These are phyloP conservation scores for Macaria liturata DNA, from an alignment of 2,888 invertebrate genomes.

Conservation along the genomic window DNA sequence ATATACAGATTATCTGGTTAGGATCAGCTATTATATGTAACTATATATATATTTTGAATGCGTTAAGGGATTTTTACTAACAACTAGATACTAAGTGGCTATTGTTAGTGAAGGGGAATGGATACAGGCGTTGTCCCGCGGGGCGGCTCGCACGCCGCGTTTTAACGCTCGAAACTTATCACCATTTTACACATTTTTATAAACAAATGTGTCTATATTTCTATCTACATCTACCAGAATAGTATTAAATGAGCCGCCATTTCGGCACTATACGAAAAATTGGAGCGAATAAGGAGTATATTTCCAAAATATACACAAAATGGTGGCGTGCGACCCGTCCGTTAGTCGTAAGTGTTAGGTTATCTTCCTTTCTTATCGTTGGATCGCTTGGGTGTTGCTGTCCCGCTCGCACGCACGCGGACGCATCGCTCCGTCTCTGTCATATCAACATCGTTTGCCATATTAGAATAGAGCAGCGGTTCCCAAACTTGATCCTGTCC, in stretches of 20 bases:
- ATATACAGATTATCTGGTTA: constrained; percentile 68
- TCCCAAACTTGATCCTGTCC: no score
- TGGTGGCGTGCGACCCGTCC: constrained; percentile 21
- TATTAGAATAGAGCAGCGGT: constrained; percentile 55
- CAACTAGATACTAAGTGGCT: constrained; percentile 74
- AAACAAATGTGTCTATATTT: no score
- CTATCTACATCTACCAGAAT: no score
- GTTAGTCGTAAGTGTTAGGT: constrained; percentile 52
- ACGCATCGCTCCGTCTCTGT: constrained; percentile 53
- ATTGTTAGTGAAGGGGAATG: constrained; percentile 63
- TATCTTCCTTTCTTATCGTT: constrained; percentile 39
- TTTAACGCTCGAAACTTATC: not conserved
- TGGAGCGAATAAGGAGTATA: constrained; percentile 5
- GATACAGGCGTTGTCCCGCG: constrained; percentile 46
- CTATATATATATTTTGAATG: constrained; percentile 81
- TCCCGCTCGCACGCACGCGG: constrained; percentile 47
- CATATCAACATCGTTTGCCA: constrained; percentile 80
- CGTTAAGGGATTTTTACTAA: constrained; percentile 82
- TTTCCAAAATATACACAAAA: constrained; percentile 2
- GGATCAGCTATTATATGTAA: constrained; percentile 69
- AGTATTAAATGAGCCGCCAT: no score
- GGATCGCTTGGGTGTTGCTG: constrained; percentile 41
- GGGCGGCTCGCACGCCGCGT: constrained; percentile 22
- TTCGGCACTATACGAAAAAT: no score
- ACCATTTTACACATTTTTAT: no score